Percentiles rank a stretch among this genome's conserved stretches.
These are phyloP conservation scores for Plebejus anna DNA, from an alignment of 2,888 invertebrate species.

Conservation along the genomic window DNA sequence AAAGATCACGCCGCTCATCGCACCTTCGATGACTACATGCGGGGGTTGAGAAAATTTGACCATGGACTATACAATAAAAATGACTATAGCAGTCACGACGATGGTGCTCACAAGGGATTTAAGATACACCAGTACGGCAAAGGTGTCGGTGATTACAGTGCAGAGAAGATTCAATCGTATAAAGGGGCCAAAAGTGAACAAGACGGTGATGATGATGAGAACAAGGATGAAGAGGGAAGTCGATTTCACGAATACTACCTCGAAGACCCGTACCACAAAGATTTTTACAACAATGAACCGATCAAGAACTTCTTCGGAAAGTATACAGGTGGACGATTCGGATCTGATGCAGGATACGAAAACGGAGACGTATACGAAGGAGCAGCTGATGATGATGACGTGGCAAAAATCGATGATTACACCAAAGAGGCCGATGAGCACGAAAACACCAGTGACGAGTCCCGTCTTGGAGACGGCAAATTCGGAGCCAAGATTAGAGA, in stretches of 20 bases:
- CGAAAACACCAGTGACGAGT: slow-evolving; percentile 63
- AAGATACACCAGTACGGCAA: slow-evolving; percentile 72
- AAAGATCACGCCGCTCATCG: slow-evolving; percentile 50
- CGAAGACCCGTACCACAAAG: slow-evolving; percentile 83
- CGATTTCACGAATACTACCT: slow-evolving; percentile 84
- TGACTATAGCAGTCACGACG: slow-evolving; percentile 69
- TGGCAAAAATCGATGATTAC: slow-evolving; percentile 33
- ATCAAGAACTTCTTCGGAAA: slow-evolving; percentile 80
- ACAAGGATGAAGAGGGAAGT: slow-evolving; percentile 19
- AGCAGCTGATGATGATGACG: slow-evolving; percentile 46
- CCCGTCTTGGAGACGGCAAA: slow-evolving; percentile 71
- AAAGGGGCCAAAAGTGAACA: slow-evolving; percentile 68
- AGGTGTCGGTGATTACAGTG: slow-evolving; percentile 77
- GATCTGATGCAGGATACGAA: slow-evolving; percentile 62
- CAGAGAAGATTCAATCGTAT: slow-evolving; percentile 70
- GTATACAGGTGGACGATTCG: slow-evolving; percentile 73
- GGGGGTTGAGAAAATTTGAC: slow-evolving; percentile 53
- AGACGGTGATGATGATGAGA: slow-evolving; percentile 55
- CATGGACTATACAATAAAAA: slow-evolving; percentile 53
- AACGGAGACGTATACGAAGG: slow-evolving; percentile 60
- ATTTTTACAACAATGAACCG: slow-evolving; percentile 83
- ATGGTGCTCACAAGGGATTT: slow-evolving; percentile 75
- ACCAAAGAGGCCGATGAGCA: slow-evolving; percentile 71
- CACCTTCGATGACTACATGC: slow-evolving; percentile 59
- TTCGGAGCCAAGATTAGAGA: slow-evolving; percentile 58